Percentiles rank a stretch among this genome's conserved stretches.
Evolutionary conservation across 2,888 invertebrate genomes (phyloP).

Genomic region (Acrobasis consociella): DNA sequence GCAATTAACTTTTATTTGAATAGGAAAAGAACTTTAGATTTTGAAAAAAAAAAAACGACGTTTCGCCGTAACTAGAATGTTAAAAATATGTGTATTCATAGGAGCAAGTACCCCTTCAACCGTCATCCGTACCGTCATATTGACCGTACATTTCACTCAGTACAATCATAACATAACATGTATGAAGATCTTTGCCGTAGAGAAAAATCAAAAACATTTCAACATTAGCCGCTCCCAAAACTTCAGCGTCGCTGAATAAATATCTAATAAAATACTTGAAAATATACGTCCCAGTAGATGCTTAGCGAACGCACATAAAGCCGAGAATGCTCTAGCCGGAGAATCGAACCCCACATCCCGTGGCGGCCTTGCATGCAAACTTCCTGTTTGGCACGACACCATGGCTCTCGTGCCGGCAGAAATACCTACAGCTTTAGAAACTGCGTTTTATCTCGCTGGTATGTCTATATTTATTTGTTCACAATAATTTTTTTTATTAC

Average conservation of each 20-base stretch:
- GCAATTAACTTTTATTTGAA: too few species aligned
- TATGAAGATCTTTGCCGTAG: not conserved
- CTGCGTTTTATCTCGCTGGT: not conserved
- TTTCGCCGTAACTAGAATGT: too few species aligned
- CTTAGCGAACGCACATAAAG: conserved; percentile 45
- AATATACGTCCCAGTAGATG: conserved; percentile 6
- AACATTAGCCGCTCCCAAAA: conserved; percentile 21
- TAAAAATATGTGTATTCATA: too few species aligned
- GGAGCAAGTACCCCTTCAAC: too few species aligned
- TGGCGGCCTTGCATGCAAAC: conserved; percentile 67
- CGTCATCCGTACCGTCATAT: too few species aligned
- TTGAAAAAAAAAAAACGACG: too few species aligned
- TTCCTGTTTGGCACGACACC: conserved; percentile 81
- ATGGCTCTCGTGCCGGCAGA: conserved; percentile 45
- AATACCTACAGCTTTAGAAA: not conserved
- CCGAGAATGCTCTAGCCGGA: conserved; percentile 56
- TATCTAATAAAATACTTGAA: conserved; percentile 21
- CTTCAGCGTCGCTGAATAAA: conserved; percentile 13
- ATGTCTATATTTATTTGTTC: not conserved
- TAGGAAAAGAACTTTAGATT: too few species aligned
- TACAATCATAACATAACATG: too few species aligned
- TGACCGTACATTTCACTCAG: too few species aligned
- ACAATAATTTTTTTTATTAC: not conserved
- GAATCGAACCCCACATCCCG: conserved; percentile 74
- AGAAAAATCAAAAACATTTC: not conserved